phyloP scores from a whole-genome alignment of 2,113 vertebrate species.

The Oryctolagus cuniculus region mOryCun1.1 NC_091441.1:98879501-98880000 shows the following conservation, averaged over 20 bases:
- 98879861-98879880: conserved; percentile 57
- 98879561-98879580: not conserved
- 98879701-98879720: not conserved
- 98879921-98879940: conserved; percentile 51
- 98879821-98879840: not conserved
- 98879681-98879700: not conserved
- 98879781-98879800: not conserved
- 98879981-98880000: not conserved
- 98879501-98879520: not conserved
- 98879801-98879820: not conserved
- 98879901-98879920: conserved; percentile 64
- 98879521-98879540: not conserved
- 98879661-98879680: not conserved
- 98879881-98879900: conserved; percentile 56
- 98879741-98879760: not conserved
- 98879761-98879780: not conserved
- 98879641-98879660: not conserved
- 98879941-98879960: not conserved
- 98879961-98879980: not conserved
- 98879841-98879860: conserved; percentile 9
- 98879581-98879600: not conserved
- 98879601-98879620: not conserved
- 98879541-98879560: not conserved
- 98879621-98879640: not conserved
- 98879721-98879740: accelerated